A percentile compares a stretch with the other conserved stretches of the same genome.
Conservation (phyloP, 1,140 invertebrate genomes). For the Megalopta genalis region DNA sequence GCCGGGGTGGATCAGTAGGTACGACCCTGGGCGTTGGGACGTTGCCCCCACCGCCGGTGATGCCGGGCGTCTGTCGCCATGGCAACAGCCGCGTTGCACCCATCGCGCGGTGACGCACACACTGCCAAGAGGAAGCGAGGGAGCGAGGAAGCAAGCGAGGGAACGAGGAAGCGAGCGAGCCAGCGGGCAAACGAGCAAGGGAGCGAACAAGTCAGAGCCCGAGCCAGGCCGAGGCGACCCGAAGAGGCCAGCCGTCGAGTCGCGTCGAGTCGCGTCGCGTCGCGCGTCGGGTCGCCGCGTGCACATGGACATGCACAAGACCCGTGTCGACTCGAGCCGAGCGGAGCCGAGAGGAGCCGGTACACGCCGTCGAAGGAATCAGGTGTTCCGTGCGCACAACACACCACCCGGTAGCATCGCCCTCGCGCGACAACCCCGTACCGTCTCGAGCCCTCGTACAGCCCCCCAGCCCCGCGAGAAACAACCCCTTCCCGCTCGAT, state of each 20-base stretch:
- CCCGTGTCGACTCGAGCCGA: too few species aligned
- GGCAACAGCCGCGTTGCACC: slow-evolving; percentile 79
- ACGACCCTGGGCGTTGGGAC: slow-evolving; percentile 77
- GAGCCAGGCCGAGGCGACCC: too few species aligned
- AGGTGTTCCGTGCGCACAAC: slow-evolving; percentile 49
- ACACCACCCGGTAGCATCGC: slow-evolving; percentile 29
- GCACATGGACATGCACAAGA: slow-evolving; percentile 1
- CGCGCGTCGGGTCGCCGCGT: slow-evolving; percentile 7
- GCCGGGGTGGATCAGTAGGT: slow-evolving; percentile 70
- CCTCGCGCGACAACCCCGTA: slow-evolving; percentile 40
- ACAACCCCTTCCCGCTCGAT: background rate
- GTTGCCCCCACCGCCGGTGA: slow-evolving; percentile 76
- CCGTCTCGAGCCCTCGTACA: background rate
- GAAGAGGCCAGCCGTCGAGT: too few species aligned
- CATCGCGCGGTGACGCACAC: slow-evolving; percentile 63
- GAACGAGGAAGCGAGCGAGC: background rate
- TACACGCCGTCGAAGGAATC: slow-evolving; percentile 49
- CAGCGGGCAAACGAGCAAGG: background rate
- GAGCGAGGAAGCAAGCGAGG: background rate
- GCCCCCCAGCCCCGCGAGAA: background rate
- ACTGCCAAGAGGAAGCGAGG: background rate
- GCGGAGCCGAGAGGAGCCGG: slow-evolving; percentile 10
- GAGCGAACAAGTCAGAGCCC: too few species aligned
- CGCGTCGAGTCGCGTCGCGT: background rate
- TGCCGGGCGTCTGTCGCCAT: slow-evolving; percentile 80